Evolutionary conservation across 2,888 invertebrate genomes (phyloP).

Genomic region (Dolomedes plantarius): DNA sequence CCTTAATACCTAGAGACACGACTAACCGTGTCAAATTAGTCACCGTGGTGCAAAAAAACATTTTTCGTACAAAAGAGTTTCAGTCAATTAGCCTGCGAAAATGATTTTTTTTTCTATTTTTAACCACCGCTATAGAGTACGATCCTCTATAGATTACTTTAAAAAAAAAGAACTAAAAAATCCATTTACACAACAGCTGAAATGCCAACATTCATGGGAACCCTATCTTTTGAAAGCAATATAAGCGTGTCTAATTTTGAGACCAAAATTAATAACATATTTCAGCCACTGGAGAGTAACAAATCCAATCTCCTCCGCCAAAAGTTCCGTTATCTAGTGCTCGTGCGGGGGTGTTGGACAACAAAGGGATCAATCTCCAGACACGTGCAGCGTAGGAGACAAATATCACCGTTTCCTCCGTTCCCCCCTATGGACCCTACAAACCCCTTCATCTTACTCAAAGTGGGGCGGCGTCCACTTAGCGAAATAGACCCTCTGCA

Average conservation of each 20-base stretch:
- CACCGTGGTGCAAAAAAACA: no score
- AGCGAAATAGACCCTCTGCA: conserved; percentile 61
- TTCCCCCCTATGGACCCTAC: conserved; percentile 5
- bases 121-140: no score
- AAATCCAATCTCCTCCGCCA: conserved; percentile 3
- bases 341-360: conserved; percentile 33
- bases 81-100: no score
- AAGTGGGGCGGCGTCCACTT: conserved; percentile 44
- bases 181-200: no score
- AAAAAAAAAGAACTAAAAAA: no score
- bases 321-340: conserved; percentile 25
- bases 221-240: neutral
- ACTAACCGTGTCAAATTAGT: no score
- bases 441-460: neutral
- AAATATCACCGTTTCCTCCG: conserved; percentile 13
- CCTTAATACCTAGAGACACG: no score
- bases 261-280: conserved; percentile 15
- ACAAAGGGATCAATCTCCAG: conserved; percentile 13
- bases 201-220: neutral
- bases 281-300: conserved; percentile 14
- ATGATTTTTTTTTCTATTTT: no score
- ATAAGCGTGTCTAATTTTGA: conserved; percentile 5
- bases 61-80: no score
- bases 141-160: no score
- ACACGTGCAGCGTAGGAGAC: neutral